A percentile compares a stretch with the other conserved stretches of the same genome.
Evolutionary conservation across 2,888 invertebrate genomes (phyloP).

Genomic region (Plebejus anna): DNA sequence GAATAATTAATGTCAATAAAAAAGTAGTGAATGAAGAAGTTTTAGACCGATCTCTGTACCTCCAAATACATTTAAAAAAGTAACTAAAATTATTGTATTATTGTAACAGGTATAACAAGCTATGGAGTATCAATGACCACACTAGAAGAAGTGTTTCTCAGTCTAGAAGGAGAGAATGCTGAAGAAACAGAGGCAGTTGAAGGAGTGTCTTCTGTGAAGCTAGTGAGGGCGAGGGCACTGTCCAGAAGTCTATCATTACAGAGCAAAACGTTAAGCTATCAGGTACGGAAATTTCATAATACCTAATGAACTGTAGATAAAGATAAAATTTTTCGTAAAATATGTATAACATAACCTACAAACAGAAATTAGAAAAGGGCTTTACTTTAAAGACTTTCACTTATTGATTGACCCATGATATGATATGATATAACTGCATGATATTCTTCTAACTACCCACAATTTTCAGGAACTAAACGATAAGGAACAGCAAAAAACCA

Average conservation of each 20-base stretch:
- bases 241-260: conserved; percentile 86
- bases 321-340: no score
- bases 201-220: conserved; percentile 86
- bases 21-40: no score
- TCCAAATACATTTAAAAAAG: no score
- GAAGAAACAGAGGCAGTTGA: conserved; percentile 85
- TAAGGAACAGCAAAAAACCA: conserved; percentile 64
- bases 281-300: conserved; percentile 46
- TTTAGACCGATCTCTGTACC: no score
- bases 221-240: conserved; percentile 85
- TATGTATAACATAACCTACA: no score
- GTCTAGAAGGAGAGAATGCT: conserved; percentile 85
- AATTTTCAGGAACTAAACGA: conserved; percentile 77
- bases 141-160: conserved; percentile 91
- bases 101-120: conserved; percentile 82
- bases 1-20: no score
- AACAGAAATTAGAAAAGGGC: no score
- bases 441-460: not conserved
- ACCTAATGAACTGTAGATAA: no score
- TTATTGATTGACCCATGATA: no score
- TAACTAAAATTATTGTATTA: not conserved
- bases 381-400: no score
- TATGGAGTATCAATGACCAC: conserved; percentile 95
- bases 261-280: conserved; percentile 87
- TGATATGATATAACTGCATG: no score